Conservation (phyloP, 1,140 invertebrate species). For the Pomacea maculata region DNA sequence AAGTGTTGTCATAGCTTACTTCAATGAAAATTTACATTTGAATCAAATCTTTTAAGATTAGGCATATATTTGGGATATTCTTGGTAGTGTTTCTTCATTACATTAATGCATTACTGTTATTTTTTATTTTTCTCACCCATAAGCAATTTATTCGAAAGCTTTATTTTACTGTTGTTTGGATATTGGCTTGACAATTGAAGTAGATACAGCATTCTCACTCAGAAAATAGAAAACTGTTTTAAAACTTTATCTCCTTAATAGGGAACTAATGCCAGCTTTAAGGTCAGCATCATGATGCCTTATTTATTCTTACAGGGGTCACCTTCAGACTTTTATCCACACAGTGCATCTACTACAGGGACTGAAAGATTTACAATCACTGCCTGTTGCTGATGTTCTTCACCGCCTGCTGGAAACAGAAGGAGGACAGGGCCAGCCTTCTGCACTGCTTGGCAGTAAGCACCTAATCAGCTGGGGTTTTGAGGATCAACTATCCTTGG, state of each 20-base stretch:
- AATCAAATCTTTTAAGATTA: no score
- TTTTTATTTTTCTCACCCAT: background rate
- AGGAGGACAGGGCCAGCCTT: slow-evolving; percentile 55
- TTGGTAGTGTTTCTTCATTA: no score
- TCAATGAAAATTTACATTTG: no score
- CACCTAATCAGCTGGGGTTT: slow-evolving; percentile 63
- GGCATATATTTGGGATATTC: no score
- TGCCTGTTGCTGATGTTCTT: slow-evolving; percentile 58
- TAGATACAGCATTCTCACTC: no score
- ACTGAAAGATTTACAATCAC: slow-evolving; percentile 43
- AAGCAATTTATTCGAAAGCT: background rate
- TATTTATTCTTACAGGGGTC: slow-evolving; percentile 52
- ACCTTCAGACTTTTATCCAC: slow-evolving; percentile 63
- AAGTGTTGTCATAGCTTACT: no score
- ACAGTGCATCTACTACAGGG: slow-evolving; percentile 60
- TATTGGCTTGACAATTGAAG: no score
- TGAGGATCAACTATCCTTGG: slow-evolving; percentile 56
- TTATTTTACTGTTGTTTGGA: background rate
- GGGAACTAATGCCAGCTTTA: no score
- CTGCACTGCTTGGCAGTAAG: slow-evolving; percentile 52
- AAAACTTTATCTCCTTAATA: no score
- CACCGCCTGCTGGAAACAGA: slow-evolving; percentile 54
- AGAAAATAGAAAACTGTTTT: no score
- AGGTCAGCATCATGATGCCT: background rate
- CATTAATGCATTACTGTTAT: background rate